Base-by-base conservation (phyloP, 30 jellyfish, hydroid and myxozoan genomes). In the Pseudorhiza aurosa region DNA sequence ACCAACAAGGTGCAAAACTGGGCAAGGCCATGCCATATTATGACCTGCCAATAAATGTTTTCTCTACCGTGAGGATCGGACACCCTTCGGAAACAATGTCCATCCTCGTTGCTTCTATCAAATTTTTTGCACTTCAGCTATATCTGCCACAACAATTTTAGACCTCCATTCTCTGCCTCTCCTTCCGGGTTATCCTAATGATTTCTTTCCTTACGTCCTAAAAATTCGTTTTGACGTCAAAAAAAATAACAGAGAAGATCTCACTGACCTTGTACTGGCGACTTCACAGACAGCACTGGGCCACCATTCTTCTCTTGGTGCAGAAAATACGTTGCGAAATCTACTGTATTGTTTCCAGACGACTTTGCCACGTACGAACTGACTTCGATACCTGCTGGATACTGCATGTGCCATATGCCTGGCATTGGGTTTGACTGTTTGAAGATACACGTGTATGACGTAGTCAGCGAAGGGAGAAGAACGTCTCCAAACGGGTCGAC, bases 391-490 rank as follows among this genome's bases (percentile, higher is more conserved):
- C 60, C 29, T 6, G 32, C n/a, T 11, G 95, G 88, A 35, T 39
- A 84, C 46, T 10, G 26, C 56, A 84, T 58, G 40, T 50, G 58
- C 85, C 88, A 84, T 55, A 11, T 29, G 22, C 95, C 95, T 11
- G 88, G 50, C 1, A 26, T 42, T 19, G 95, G 95, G 73, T 63
- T 57, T 14, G 30, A 12, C 1, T 43, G 43, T 46, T 46, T 31
- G 72, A 22, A 73, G 25, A 70, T 32, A 40, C 71, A 42, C 14
- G 55, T 15, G 46, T 55, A 65, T 7, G 84, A 31, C 18, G 86
- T 72, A 22, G 63, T 50, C 21, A 26, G 57, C 1, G 24, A 4
- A 14, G 78, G 71, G 6, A 17, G 14, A 6, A 4, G 60, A 27
- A 15, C 32, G 0, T 27, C 39, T 2, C 95, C 95, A 58, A 43